Evolutionary conservation across 2,888 invertebrate species (phyloP).

Genomic region (Schrankia costaestrigalis): DNA sequence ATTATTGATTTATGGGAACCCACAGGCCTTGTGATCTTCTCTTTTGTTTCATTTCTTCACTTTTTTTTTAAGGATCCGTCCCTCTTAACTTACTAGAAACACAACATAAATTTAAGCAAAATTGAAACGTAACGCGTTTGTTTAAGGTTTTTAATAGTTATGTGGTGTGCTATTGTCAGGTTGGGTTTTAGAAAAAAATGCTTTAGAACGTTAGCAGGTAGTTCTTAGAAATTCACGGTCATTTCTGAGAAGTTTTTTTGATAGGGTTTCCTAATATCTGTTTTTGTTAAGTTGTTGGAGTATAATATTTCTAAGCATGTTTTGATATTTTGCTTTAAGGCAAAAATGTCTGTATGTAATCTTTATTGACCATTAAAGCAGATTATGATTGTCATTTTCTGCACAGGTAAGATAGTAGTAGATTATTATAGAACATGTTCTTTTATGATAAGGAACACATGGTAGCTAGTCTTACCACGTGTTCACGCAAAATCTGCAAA

Average conservation of each 20-base stretch:
- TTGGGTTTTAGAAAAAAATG: constrained; percentile 25
- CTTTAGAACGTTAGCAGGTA: constrained; percentile 50
- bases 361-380: too few species aligned
- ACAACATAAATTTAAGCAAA: background rate
- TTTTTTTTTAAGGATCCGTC: constrained; percentile 17
- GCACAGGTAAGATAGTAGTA: too few species aligned
- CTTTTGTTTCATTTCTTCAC: constrained; percentile 42
- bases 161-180: background rate
- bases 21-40: constrained; percentile 36
- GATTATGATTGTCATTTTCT: constrained; percentile 3
- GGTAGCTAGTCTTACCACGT: too few species aligned
- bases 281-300: constrained; percentile 16
- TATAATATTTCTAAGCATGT: constrained; percentile 17
- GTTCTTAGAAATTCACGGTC: constrained; percentile 49
- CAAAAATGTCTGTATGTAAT: too few species aligned
- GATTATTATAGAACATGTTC: too few species aligned
- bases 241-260: constrained; percentile 53
- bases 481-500: too few species aligned
- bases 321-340: too few species aligned
- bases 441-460: too few species aligned
- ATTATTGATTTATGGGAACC: constrained; percentile 52
- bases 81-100: background rate
- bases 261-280: constrained; percentile 32
- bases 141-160: constrained; percentile 1
- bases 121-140: background rate